Evolutionary conservation across 2,888 invertebrate genomes (phyloP), one percentile per base, ranked within the genome.

Genomic region (Ommatoiulus sabulosus): DNA sequence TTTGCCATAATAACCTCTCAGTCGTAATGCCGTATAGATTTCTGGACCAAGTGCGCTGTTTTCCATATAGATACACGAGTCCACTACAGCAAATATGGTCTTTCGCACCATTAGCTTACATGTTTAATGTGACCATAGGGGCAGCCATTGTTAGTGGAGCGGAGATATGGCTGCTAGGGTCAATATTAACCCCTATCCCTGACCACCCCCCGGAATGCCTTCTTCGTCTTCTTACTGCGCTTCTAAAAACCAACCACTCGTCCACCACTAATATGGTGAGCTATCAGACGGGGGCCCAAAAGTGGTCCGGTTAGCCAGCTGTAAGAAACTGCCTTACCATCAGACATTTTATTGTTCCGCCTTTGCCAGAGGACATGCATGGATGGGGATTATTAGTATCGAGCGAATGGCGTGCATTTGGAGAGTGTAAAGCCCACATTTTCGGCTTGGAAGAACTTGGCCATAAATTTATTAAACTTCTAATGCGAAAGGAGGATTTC

Each of bases 111-210:
- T 86, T 86, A 86, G 86, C 48, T 86, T 86, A 86, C 48, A 86
- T 86, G 86, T 86, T 86, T 86, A 86, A 86, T 86, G 86, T 86
- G 86, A 86, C 86, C 86, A 86, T 86, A 48, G 86, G 86, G 86
- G 86, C 86, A 86, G 20, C 44, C 80, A 80, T 80, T 80, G 80
- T 80, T 80, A 80, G 24, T 80, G 80, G 80, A 80, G 80, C 80
- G 80, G 80, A 80, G 80, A 80, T 80, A 80, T 80, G 80, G 80
- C 80, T 80, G 80, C 80, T 80, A 80, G 80, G 80, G 80, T 80
- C 80, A 80, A 80, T 80, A 80, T 80, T 80, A 35, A 24, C 24
- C 72, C 24, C 72, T 1, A n/a, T 15, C 80, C 80, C 35, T 17
- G 57, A n/a, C 80, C 80, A 80, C 80, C 80, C 80, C 35, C 20